phyloP scores from a whole-genome alignment of 1,140 invertebrate species.

The Hyles euphorbiae region DNA sequence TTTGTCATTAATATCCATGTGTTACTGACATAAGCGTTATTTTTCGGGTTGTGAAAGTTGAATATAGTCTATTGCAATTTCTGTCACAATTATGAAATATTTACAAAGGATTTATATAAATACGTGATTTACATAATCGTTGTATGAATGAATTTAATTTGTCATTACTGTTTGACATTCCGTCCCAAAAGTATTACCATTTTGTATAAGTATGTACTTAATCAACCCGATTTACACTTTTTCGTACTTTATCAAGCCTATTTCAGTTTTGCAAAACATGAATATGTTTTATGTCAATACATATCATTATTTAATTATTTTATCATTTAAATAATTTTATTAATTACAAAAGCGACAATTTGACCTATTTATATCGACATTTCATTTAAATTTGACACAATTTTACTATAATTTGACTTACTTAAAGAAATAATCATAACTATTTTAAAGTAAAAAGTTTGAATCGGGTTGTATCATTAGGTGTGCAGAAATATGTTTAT shows the following conservation, averaged over 20 bases:
- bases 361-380: too few species aligned
- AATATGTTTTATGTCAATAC: too few species aligned
- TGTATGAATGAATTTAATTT: conserved; percentile 5
- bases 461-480: too few species aligned
- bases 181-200: conserved; percentile 54
- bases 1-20: neutral
- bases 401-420: too few species aligned
- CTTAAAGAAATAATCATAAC: too few species aligned
- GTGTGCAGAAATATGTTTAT: conserved; percentile 6
- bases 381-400: too few species aligned
- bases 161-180: conserved; percentile 27
- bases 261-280: neutral
- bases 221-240: neutral
- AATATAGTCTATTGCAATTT: neutral
- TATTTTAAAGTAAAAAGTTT: too few species aligned
- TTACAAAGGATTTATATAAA: conserved; percentile 1
- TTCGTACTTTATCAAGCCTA: conserved; percentile 1
- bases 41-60: conserved; percentile 15
- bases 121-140: neutral
- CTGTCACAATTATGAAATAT: conserved; percentile 8
- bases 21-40: neutral
- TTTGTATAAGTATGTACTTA: conserved; percentile 17
- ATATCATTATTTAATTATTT: too few species aligned
- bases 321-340: too few species aligned
- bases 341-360: too few species aligned